A percentile compares a stretch with the other conserved stretches of the same genome.
Conservation (phyloP, 2,113 vertebrate genomes). For the Eolophus roseicapilla region DNA sequence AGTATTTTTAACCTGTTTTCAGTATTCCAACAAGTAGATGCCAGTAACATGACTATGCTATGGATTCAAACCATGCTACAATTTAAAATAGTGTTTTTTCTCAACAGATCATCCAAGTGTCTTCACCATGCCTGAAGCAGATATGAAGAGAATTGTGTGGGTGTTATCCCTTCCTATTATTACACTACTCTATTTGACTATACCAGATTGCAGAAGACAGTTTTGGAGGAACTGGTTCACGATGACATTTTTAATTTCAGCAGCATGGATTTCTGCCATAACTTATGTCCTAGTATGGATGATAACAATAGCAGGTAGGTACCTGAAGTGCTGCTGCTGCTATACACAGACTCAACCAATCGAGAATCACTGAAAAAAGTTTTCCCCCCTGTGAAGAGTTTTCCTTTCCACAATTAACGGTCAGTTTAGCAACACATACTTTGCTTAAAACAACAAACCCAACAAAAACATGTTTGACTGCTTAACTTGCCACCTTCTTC, state of each 20-base stretch:
- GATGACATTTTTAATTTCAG: slow-evolving; percentile 93
- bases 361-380: neutral
- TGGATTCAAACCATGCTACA: neutral
- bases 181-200: slow-evolving; percentile 85
- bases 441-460: neutral
- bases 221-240: slow-evolving; percentile 91
- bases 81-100: neutral
- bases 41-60: neutral
- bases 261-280: slow-evolving; percentile 94
- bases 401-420: neutral
- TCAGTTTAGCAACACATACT: neutral
- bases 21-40: neutral
- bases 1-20: neutral
- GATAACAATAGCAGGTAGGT: slow-evolving; percentile 91
- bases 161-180: slow-evolving; percentile 90
- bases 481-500: slow-evolving; percentile 5
- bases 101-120: slow-evolving; percentile 82
- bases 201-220: slow-evolving; percentile 89
- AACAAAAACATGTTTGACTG: neutral
- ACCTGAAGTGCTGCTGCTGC: neutral
- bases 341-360: neutral
- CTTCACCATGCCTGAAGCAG: slow-evolving; percentile 90
- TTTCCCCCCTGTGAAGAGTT: neutral
- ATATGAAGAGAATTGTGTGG: slow-evolving; percentile 90
- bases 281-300: slow-evolving; percentile 97